Percentiles rank a stretch among this genome's conserved stretches.
phyloP scores from a whole-genome alignment of 2,113 vertebrate genomes.

The Hyperopisus bebe region DNA sequence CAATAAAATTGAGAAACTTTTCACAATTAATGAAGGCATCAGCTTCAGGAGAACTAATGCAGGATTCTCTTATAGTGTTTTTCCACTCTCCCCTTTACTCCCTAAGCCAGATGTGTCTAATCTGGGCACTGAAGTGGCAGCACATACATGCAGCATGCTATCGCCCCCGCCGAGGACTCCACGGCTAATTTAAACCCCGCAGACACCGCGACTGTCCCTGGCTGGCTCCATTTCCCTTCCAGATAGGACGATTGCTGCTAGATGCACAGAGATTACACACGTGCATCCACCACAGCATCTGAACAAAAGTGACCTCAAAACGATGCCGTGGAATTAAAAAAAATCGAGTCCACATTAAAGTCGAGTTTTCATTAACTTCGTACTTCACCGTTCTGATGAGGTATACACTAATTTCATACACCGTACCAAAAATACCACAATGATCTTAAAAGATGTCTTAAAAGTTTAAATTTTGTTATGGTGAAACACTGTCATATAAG shows the following conservation, averaged over 20 bases:
- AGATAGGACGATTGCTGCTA: neutral
- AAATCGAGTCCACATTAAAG: neutral
- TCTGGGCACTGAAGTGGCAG: neutral
- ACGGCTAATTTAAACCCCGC: neutral
- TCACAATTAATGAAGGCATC: neutral
- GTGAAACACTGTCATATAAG: neutral
- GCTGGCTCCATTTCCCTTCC: neutral
- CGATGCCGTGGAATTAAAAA: neutral
- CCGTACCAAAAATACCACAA: neutral
- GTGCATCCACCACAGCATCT: neutral
- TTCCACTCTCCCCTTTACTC: neutral
- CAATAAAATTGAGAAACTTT: neutral
- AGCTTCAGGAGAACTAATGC: neutral
- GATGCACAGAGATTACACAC: neutral
- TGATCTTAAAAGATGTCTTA: neutral
- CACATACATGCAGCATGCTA: neutral
- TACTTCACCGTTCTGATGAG: neutral
- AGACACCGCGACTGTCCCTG: neutral
- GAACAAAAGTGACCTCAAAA: neutral
- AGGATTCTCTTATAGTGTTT: neutral
- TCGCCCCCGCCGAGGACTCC: neutral
- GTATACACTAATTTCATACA: neutral
- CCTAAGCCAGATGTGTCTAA: neutral
- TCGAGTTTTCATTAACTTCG: neutral
- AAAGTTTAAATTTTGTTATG: neutral